Base-by-base conservation (phyloP, 2,888 invertebrate genomes). In the Drosophila birchii region DNA sequence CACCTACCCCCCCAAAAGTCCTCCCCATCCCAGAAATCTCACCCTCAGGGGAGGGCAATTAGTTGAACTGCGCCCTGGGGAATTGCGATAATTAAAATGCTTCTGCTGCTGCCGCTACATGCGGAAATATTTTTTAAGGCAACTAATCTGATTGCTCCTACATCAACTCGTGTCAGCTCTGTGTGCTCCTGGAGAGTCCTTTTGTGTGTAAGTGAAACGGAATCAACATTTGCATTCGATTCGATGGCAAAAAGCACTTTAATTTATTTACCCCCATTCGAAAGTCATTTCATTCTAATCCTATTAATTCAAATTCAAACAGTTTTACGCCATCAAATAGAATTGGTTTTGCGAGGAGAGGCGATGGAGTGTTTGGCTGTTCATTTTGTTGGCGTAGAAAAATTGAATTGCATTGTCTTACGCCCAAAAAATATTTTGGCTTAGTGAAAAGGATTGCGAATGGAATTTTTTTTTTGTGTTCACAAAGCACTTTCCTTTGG, bases 181-280 rank as follows among this genome's bases (percentile, higher is more conserved):
- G 66, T 63, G 79, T 61, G 57, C 55, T 78, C 64, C 49, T 29
- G 44, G 62, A 63, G 53, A 63, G 53, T 55, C 63, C 61, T 59
- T 73, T 53, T 34, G 68, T 41, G 68, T 41, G 56, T 34, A 36
- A 47, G 45, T 11, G 34, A 55, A 41, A 59, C 53, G 45, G 80
- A 84, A 76, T 81, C 89, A 85, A 88, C 87, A 88, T 85, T 85
- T 85, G 87, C 89, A 75, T 85, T 85, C 84, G 79, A 88, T 85
- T 85, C 88, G 76, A 88, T 84, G 85, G 85, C 78, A 81, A 84
- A 85, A 85, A 79, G 79, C 89, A 85, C 89, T 85, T 85, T 81
- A 88, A 85, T 85, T 88, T 88, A 79, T 83, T 86, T 88, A 75
- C 71, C 75, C 77, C 70, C 78, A 80, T 88, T 76, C 36, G 71